Evolutionary conservation across 2,888 invertebrate genomes (phyloP), one percentile per base, ranked within the genome.

Genomic region (Lepidocyrtoides sp.): DNA sequence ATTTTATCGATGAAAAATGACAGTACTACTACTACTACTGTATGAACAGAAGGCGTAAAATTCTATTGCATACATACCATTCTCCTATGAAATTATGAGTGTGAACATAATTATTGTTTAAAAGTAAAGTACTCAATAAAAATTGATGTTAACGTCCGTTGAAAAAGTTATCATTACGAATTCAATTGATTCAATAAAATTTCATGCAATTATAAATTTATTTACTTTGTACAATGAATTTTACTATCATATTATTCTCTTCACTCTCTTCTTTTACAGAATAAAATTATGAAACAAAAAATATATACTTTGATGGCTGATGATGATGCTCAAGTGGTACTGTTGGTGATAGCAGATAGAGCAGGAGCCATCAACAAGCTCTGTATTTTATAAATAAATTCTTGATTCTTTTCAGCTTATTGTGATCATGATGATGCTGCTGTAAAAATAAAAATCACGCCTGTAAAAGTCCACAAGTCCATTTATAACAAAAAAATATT

Each of bases 241-340:
- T 36, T 66, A 32, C 66, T 36, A 66, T 36, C 36, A 66, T 57
- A 17, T 57, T 20, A 20, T 26, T 29, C 63, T 23, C 14, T 10
- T 66, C 8, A 66, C 8, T 66, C 4, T 2, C n/a, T 36, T 51
- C 51, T 51, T 36, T 8, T 17, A 23, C 23, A 20, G 20, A 66
- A 66, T 36, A 32, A 36, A 63, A 66, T 66, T 36, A 66, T 17
- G 32, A 66, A 66, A 66, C 66, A 66, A 66, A 66, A 66, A 63
- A 63, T 29, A 51, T 14, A 51, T 51, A 51, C 14, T 51, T 51
- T 51, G 75, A 75, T 48, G 75, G 75, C n/a, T n/a, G n/a, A n/a
- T n/a, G n/a, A n/a, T n/a, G n/a, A n/a, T n/a, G n/a, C n/a, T 75
- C 75, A 75, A 75, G 75, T 75, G 75, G 75, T 75, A 41, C n/a